Conservation (phyloP, 2,888 invertebrate species). For the Uropetala carovei region DNA sequence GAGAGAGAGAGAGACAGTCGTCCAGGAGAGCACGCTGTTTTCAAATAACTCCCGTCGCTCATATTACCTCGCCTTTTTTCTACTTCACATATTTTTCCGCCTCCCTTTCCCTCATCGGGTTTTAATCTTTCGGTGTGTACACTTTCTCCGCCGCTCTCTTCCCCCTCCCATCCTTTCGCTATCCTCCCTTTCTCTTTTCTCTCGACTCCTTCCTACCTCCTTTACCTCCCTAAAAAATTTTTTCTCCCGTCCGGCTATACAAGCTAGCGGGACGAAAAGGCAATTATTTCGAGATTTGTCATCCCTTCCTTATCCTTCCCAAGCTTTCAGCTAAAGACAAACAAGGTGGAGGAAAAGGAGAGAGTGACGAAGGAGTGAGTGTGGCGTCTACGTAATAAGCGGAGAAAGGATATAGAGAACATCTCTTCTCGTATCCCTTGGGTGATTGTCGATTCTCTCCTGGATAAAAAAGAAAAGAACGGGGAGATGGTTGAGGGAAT, state of each 20-base stretch:
- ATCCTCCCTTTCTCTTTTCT: conserved; percentile 27
- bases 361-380: neutral
- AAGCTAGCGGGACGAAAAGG: conserved; percentile 47
- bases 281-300: conserved; percentile 62
- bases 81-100: neutral
- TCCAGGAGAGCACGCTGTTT: neutral
- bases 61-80: conserved; percentile 1
- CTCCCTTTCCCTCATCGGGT: too few relatives aligned
- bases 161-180: conserved; percentile 6
- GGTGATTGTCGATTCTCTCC: conserved; percentile 46
- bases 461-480: neutral
- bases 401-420: neutral
- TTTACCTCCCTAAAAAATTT: neutral
- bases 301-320: conserved; percentile 25
- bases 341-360: neutral
- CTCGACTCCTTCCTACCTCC: neutral
- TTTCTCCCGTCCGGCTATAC: neutral
- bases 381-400: neutral
- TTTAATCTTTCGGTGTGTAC: neutral
- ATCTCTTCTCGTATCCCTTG: conserved; percentile 25
- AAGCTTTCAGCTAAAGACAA: neutral
- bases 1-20: too few relatives aligned
- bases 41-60: neutral
- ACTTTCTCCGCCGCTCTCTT: conserved; percentile 25
- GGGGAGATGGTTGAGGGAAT: neutral